Conservation (phyloP, 2,113 vertebrate genomes). For the Numida meleagris region DNA sequence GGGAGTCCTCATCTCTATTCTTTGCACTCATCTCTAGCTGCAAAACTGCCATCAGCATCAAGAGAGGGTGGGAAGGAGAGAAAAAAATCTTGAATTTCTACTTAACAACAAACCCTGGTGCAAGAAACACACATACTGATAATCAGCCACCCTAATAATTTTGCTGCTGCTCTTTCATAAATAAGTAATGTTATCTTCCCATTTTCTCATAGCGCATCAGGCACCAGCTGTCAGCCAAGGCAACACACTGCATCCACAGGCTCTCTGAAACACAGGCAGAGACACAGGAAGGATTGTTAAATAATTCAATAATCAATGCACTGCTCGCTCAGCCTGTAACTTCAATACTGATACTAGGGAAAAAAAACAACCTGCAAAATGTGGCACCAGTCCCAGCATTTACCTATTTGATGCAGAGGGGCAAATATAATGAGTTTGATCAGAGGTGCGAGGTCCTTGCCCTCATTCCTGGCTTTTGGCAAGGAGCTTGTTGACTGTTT, state of each 20-base stretch:
- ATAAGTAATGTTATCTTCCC: not conserved
- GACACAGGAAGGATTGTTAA: conserved; percentile 18
- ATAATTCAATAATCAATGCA: conserved; percentile 65
- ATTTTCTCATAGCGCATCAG: not conserved
- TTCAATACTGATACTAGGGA: not conserved
- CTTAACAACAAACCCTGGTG: not conserved
- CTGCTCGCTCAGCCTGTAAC: not conserved
- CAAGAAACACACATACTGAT: not conserved
- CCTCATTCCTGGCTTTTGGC: not conserved
- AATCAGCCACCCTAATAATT: not conserved
- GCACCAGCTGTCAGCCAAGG: conserved; percentile 11
- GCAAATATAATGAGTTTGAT: not conserved
- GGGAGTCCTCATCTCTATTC: not conserved
- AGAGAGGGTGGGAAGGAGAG: not conserved
- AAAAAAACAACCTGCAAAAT: not conserved
- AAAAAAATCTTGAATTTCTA: not conserved
- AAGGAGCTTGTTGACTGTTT: not conserved
- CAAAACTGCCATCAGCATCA: not conserved
- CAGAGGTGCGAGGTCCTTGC: not conserved
- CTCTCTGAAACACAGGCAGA: conserved; percentile 5
- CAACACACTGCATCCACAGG: not conserved
- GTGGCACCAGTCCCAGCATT: not conserved
- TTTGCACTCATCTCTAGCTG: not conserved
- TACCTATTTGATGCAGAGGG: not conserved
- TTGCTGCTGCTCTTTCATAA: not conserved